phyloP scores from a whole-genome alignment of 2,113 vertebrate genomes.

The Coreoperca whiteheadi region DNA sequence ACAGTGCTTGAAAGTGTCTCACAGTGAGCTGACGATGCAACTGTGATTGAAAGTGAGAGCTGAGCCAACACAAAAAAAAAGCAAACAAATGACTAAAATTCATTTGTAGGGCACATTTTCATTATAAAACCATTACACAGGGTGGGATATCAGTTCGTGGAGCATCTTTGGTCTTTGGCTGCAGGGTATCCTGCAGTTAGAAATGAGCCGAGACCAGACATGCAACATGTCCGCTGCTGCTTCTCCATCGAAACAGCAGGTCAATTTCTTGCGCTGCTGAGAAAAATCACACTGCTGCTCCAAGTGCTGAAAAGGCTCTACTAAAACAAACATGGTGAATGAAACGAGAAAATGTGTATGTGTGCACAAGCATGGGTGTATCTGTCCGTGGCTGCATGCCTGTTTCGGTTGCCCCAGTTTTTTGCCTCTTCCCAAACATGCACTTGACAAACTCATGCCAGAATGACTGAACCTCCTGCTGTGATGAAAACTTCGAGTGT shows the following conservation, averaged over 20 bases:
- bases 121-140: conserved; percentile 37
- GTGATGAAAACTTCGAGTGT: conserved; percentile 35
- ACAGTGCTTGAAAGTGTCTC: conserved; percentile 14
- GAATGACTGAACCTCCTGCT: conserved; percentile 40
- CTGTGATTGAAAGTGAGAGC: conserved; percentile 22
- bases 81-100: background rate
- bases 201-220: conserved; percentile 28
- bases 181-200: conserved; percentile 15
- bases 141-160: conserved; percentile 5
- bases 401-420: conserved; percentile 48
- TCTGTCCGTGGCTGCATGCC: background rate
- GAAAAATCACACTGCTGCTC: conserved; percentile 29
- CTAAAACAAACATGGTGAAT: conserved; percentile 8
- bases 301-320: conserved; percentile 15
- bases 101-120: conserved; percentile 10
- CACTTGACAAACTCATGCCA: conserved; percentile 58
- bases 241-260: conserved; percentile 34
- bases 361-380: background rate
- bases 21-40: conserved; percentile 34
- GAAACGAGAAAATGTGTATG: conserved; percentile 14
- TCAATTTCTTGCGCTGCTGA: conserved; percentile 25
- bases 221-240: conserved; percentile 39
- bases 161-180: conserved; percentile 12
- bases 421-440: conserved; percentile 19
- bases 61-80: background rate